These are phyloP conservation scores for Adelphocoris suturalis DNA, from an alignment of 2,888 invertebrate genomes.

Conservation along the genomic window DNA sequence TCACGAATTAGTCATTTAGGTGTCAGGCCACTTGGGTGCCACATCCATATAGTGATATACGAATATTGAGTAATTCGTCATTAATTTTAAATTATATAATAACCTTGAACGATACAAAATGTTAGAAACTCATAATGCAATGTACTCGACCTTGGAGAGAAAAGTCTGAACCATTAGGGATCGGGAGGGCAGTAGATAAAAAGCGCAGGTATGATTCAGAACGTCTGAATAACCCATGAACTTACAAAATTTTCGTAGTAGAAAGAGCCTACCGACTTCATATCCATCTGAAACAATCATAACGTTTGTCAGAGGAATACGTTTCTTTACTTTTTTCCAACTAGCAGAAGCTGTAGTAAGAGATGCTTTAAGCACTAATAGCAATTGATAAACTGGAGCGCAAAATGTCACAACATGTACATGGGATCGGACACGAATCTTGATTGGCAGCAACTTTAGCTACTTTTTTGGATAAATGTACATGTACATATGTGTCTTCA, in stretches of 20 bases:
- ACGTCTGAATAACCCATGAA: conserved; percentile 77
- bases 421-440: conserved; percentile 29
- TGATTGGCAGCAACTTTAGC: background rate
- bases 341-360: conserved; percentile 48
- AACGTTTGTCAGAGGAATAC: conserved; percentile 68
- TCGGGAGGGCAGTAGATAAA: background rate
- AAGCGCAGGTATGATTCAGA: conserved; percentile 61
- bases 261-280: conserved; percentile 97
- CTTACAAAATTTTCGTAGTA: conserved; percentile 98
- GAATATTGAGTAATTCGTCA: no score
- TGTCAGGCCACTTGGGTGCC: no score
- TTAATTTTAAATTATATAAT: no score
- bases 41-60: no score
- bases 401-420: conserved; percentile 48
- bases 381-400: conserved; percentile 44
- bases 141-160: conserved; percentile 4
- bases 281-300: conserved; percentile 91
- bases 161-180: background rate
- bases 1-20: no score
- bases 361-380: conserved; percentile 51
- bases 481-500: conserved; percentile 15
- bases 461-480: conserved; percentile 33
- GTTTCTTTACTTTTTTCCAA: conserved; percentile 51
- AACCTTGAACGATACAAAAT: no score
- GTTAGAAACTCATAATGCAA: background rate